Percentiles rank a stretch among this genome's conserved stretches.
Evolutionary conservation across 2,888 invertebrate species (phyloP).

Genomic region (Globia sparganii): DNA sequence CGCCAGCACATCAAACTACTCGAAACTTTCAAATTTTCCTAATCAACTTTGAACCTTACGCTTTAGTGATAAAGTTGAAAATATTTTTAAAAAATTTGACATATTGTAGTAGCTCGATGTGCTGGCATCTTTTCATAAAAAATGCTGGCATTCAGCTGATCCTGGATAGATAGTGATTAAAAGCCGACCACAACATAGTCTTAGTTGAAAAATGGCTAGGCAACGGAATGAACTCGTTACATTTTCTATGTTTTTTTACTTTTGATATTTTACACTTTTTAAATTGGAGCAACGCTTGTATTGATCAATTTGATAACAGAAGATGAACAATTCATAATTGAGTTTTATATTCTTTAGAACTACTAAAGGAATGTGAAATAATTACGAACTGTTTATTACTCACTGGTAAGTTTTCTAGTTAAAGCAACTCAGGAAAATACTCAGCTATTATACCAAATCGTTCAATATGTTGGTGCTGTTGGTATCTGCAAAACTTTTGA

Average conservation of each 20-base stretch:
- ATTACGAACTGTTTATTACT: not conserved
- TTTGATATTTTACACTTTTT: not conserved
- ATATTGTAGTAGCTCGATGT: too few species aligned
- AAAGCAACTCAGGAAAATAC: not conserved
- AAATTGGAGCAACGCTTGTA: not conserved
- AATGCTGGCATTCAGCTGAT: not conserved
- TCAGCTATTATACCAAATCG: not conserved
- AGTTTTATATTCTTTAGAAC: not conserved
- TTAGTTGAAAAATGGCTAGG: not conserved
- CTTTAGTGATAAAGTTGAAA: too few species aligned
- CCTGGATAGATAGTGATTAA: not conserved
- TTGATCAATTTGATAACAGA: not conserved
- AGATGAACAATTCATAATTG: not conserved
- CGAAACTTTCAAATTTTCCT: too few species aligned
- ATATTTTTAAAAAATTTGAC: too few species aligned
- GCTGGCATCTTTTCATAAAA: too few species aligned
- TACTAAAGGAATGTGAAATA: not conserved
- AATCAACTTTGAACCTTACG: too few species aligned
- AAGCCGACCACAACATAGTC: not conserved
- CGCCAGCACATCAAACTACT: too few species aligned
- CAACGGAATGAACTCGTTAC: too few species aligned
- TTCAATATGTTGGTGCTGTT: not conserved
- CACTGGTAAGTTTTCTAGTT: not conserved
- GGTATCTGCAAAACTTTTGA: conserved; percentile 9
- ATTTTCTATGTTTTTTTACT: not conserved